phyloP scores from a whole-genome alignment of 2,113 vertebrate genomes.

The Phylloscopus trochiloides region DNA sequence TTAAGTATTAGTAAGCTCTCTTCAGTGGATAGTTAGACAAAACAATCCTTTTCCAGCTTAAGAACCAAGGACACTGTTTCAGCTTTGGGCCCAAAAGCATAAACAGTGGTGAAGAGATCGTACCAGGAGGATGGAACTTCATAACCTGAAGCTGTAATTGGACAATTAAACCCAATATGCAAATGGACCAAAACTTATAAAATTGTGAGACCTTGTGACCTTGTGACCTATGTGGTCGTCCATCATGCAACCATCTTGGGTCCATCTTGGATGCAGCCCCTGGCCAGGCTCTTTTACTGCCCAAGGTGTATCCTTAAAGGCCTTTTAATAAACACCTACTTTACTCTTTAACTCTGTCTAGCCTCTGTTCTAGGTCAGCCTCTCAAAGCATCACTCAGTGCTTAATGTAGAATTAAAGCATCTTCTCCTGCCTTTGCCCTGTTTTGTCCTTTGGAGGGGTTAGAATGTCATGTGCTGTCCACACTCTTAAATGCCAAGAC shows the following conservation, averaged over 20 bases:
- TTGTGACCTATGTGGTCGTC: background rate
- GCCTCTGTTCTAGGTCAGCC: background rate
- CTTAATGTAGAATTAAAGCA: background rate
- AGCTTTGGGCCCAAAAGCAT: background rate
- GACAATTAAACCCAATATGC: background rate
- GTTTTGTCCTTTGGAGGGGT: background rate
- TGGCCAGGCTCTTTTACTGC: background rate
- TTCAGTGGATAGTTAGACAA: background rate
- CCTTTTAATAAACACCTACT: background rate
- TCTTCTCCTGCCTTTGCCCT: background rate
- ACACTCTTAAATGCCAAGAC: background rate
- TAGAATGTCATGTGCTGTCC: background rate
- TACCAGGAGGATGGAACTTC: background rate
- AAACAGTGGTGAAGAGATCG: background rate
- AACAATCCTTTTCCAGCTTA: background rate
- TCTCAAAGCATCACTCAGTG: background rate
- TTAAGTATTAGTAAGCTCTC: background rate
- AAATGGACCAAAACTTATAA: background rate
- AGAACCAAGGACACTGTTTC: background rate
- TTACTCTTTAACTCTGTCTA: background rate
- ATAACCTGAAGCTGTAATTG: background rate
- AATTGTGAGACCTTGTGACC: background rate
- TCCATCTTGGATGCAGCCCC: background rate
- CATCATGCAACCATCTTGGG: background rate
- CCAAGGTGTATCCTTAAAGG: background rate